These are phyloP conservation scores for Trichechus manatus DNA, from an alignment of 2,113 vertebrate genomes.

Conservation along the genomic window DNA sequence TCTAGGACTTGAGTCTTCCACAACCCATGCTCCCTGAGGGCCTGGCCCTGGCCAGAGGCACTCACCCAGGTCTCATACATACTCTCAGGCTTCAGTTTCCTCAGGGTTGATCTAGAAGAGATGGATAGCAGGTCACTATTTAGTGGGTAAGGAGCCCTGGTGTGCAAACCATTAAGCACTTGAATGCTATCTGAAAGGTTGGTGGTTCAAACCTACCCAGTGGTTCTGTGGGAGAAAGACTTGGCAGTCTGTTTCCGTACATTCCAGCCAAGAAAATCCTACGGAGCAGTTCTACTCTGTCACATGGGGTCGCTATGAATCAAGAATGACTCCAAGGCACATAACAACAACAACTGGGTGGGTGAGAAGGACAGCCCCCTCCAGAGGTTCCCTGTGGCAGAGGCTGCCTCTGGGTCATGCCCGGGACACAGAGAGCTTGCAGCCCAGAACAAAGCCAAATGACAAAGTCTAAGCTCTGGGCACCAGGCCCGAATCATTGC, in stretches of 20 bases:
- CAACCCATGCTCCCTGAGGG: background rate
- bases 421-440: conserved; percentile 33
- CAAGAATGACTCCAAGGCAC: background rate
- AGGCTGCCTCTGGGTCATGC: conserved; percentile 29
- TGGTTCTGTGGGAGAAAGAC: background rate
- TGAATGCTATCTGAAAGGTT: background rate
- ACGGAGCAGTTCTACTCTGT: background rate
- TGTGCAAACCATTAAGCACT: background rate
- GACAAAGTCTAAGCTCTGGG: conserved; percentile 51
- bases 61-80: conserved; percentile 97
- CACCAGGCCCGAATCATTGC: background rate
- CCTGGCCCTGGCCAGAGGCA: background rate
- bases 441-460: conserved; percentile 46
- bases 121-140: background rate
- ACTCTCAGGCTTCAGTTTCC: conserved; percentile 94
- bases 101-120: conserved; percentile 91
- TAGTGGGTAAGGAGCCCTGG: background rate
- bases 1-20: background rate
- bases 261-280: background rate
- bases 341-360: background rate
- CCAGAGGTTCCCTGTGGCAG: background rate
- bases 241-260: background rate
- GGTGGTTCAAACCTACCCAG: background rate
- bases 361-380: background rate
- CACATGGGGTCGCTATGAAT: background rate